phyloP scores from a whole-genome alignment of 2,888 invertebrate genomes.

The Halocaridina rubra region DNA sequence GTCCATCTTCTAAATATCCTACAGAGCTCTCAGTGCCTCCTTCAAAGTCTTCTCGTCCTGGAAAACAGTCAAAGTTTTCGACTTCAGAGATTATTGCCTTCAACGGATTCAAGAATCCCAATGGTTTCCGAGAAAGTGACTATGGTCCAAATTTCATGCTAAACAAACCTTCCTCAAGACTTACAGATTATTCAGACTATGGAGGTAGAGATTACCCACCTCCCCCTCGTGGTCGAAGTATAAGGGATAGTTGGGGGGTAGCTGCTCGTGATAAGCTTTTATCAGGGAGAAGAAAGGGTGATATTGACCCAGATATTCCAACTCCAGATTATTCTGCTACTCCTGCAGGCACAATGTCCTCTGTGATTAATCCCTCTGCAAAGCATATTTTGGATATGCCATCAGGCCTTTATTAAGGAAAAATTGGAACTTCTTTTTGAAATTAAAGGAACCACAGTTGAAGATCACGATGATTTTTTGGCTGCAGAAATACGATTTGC shows the following conservation, averaged over 20 bases:
- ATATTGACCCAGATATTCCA: constrained; percentile 62
- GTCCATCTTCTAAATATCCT: background rate
- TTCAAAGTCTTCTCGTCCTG: constrained; percentile 14
- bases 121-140: constrained; percentile 56
- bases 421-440: background rate
- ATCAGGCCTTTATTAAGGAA: constrained; percentile 60
- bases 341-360: constrained; percentile 55
- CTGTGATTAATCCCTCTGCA: constrained; percentile 6
- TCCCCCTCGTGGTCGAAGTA: constrained; percentile 20
- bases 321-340: constrained; percentile 61
- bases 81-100: constrained; percentile 54
- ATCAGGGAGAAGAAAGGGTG: constrained; percentile 38
- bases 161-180: constrained; percentile 44
- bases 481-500: too few relatives aligned
- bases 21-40: background rate
- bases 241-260: constrained; percentile 23
- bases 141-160: constrained; percentile 63
- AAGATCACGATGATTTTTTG: too few relatives aligned
- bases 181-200: constrained; percentile 48
- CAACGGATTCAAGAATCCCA: constrained; percentile 59
- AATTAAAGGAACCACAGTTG: too few relatives aligned
- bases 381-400: constrained; percentile 63
- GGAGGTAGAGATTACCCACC: constrained; percentile 45
- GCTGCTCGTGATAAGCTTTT: constrained; percentile 9
- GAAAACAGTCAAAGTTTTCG: constrained; percentile 31